A percentile compares a stretch with the other conserved stretches of the same genome.
Conservation (phyloP, 2,113 vertebrate genomes). For the Podarcis cretensis region DNA sequence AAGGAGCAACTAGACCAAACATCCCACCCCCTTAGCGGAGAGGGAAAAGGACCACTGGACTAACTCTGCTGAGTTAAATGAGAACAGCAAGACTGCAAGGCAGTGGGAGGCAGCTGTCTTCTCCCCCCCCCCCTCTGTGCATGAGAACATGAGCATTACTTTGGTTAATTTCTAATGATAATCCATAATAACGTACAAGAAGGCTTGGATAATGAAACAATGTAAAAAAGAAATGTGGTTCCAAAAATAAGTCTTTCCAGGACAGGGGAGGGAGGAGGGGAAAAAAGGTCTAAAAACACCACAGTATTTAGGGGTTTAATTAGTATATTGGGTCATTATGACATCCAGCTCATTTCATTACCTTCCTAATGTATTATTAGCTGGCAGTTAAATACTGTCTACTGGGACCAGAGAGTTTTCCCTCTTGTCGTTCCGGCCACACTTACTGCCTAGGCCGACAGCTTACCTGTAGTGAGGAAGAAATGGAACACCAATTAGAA, state of each 20-base stretch:
- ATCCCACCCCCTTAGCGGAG: not conserved
- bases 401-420: slow-evolving; percentile 73
- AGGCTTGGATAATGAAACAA: slow-evolving; percentile 70
- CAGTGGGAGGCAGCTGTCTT: slow-evolving; percentile 9
- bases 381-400: slow-evolving; percentile 81
- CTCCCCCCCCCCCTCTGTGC: not conserved
- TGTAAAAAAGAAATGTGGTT: slow-evolving; percentile 61
- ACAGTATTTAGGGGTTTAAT: slow-evolving; percentile 81
- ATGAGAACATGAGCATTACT: slow-evolving; percentile 56
- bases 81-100: not conserved
- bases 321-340: slow-evolving; percentile 79
- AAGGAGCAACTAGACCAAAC: not conserved
- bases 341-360: slow-evolving; percentile 77
- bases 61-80: slow-evolving; percentile 9
- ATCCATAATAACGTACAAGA: slow-evolving; percentile 47
- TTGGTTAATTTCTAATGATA: slow-evolving; percentile 64
- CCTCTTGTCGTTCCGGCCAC: slow-evolving; percentile 78
- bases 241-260: slow-evolving; percentile 75
- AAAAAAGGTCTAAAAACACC: slow-evolving; percentile 63
- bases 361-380: slow-evolving; percentile 75
- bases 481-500: slow-evolving; percentile 98
- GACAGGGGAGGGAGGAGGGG: slow-evolving; percentile 66
- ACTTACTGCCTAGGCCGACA: slow-evolving; percentile 81
- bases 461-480: slow-evolving; percentile 89
- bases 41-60: not conserved